Evolutionary conservation across 2,888 invertebrate species (phyloP).

Genomic region (Eledone cirrhosa): DNA sequence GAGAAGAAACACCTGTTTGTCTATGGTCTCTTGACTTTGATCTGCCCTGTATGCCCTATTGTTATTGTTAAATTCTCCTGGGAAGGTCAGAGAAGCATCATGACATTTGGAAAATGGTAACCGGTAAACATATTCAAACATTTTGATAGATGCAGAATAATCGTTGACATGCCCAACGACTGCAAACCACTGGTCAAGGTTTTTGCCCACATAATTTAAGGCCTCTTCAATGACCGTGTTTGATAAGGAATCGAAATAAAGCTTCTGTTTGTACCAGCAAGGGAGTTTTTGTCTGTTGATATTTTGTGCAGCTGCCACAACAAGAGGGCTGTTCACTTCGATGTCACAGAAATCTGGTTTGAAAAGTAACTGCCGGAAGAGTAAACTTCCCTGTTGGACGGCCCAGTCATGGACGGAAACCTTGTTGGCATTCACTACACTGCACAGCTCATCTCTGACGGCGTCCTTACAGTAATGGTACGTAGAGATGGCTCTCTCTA

Average conservation of each 20-base stretch:
- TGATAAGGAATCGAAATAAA: constrained; percentile 29
- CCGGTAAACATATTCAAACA: constrained; percentile 38
- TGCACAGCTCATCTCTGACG: constrained; percentile 37
- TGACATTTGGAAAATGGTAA: constrained; percentile 37
- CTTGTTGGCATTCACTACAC: constrained; percentile 33
- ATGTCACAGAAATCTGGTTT: constrained; percentile 33
- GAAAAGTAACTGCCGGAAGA: constrained; percentile 37
- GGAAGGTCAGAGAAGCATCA: background rate
- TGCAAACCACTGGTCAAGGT: constrained; percentile 40
- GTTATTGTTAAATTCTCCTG: constrained; percentile 20
- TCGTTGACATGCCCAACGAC: constrained; percentile 36
- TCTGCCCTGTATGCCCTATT: constrained; percentile 30
- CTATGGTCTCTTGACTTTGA: constrained; percentile 10
- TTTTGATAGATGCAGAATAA: constrained; percentile 30
- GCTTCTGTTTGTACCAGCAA: constrained; percentile 39
- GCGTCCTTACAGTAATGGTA: constrained; percentile 38
- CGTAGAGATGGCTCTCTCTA: constrained; percentile 37
- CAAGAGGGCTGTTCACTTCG: background rate
- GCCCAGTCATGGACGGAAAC: constrained; percentile 34
- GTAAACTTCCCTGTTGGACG: constrained; percentile 34
- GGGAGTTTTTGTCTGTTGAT: constrained; percentile 32
- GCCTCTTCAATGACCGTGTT: constrained; percentile 21
- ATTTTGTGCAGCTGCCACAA: background rate
- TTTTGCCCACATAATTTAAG: constrained; percentile 34
- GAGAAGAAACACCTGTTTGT: constrained; percentile 33